A percentile compares a stretch with the other conserved stretches of the same genome.
Conservation (phyloP, 1,140 invertebrate genomes). For the Kradibia gibbosae region DNA sequence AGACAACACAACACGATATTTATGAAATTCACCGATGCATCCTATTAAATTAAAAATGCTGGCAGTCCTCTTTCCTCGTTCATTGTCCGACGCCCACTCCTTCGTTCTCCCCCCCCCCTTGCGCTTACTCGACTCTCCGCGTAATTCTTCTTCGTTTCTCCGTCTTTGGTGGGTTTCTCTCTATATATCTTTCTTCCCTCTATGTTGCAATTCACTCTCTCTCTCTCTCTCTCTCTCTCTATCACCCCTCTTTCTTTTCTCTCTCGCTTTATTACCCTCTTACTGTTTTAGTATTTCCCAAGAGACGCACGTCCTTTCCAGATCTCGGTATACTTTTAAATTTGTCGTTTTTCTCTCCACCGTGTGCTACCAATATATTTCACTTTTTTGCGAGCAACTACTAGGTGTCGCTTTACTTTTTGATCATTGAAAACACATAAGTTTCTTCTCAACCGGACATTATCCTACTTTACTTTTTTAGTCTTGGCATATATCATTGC, state of each 20-base stretch:
- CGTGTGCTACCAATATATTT: background rate
- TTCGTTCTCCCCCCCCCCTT: background rate
- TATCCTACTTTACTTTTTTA: background rate
- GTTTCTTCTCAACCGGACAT: background rate
- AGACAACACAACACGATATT: background rate
- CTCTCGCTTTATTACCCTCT: background rate
- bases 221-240: background rate
- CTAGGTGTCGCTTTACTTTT: background rate
- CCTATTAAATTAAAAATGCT: conserved; percentile 19
- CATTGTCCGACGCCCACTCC: background rate
- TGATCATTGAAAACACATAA: background rate
- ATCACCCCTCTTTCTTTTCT: background rate
- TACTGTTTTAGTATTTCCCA: background rate
- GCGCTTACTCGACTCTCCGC: background rate
- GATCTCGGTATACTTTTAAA: background rate
- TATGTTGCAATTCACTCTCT: background rate
- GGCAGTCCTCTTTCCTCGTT: background rate
- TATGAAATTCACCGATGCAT: background rate
- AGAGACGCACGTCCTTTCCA: background rate
- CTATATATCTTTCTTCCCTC: background rate
- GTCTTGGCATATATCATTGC: background rate
- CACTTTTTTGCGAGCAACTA: background rate
- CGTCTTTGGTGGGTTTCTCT: background rate
- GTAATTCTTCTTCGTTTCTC: conserved; percentile 19
- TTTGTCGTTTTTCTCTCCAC: background rate